A percentile compares a stretch with the other conserved stretches of the same genome.
Evolutionary conservation across 2,888 invertebrate genomes (phyloP).

Genomic region (Allophyes oxyacanthae): DNA sequence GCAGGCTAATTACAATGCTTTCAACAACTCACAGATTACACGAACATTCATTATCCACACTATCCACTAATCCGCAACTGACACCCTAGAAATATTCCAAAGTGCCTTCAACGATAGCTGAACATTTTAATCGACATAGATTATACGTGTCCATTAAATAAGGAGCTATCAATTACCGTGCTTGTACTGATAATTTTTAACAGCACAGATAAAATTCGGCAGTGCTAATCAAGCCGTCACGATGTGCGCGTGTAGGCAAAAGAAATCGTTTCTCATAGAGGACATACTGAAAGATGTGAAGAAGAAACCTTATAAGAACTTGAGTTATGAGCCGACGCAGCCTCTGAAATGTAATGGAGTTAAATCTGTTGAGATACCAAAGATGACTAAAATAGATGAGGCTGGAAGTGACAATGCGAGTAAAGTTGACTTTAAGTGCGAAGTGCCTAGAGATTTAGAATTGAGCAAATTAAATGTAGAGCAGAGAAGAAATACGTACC

Average conservation of each 20-base stretch:
- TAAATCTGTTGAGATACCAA: conserved; percentile 28
- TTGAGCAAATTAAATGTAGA: conserved; percentile 49
- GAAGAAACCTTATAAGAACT: conserved; percentile 70
- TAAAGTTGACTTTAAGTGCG: conserved; percentile 65
- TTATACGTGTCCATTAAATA: conserved; percentile 84
- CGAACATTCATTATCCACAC: conserved; percentile 49
- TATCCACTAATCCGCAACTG: conserved; percentile 57
- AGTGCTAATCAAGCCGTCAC: conserved; percentile 72
- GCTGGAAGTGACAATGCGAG: conserved; percentile 52
- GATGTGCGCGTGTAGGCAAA: conserved; percentile 85
- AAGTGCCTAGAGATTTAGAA: conserved; percentile 70
- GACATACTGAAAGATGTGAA: conserved; percentile 78
- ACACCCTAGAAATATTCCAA: conserved; percentile 56
- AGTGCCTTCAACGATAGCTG: conserved; percentile 56
- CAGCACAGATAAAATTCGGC: conserved; percentile 79
- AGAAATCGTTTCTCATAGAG: conserved; percentile 82
- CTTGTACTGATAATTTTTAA: conserved; percentile 73
- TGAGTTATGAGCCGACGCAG: conserved; percentile 71
- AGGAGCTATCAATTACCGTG: conserved; percentile 86
- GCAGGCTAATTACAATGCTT: conserved; percentile 59
- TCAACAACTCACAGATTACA: conserved; percentile 60
- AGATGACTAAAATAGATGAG: conserved; percentile 19
- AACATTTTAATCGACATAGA: conserved; percentile 70
- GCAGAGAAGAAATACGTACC: conserved; percentile 76
- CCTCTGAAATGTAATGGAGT: conserved; percentile 65